Evolutionary conservation across 2,797 vertebrate species (phyloP).

Genomic region (Cynopterus sphinx): DNA sequence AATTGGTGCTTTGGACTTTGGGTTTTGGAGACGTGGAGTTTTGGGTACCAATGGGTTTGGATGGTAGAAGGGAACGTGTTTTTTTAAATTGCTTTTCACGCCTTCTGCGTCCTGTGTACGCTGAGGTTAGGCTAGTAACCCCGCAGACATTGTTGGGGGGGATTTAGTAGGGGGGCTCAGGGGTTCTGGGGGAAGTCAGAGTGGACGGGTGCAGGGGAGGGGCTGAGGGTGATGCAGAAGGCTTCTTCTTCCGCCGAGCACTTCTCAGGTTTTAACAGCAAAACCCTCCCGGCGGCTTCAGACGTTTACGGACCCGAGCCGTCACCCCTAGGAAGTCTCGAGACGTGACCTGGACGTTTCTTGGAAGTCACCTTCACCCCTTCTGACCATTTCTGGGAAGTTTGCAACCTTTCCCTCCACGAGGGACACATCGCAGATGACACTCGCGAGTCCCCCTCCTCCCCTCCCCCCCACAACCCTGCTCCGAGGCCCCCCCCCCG

Average conservation of each 20-base stretch:
- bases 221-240: neutral
- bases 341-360: neutral
- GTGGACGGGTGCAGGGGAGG: neutral
- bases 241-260: neutral
- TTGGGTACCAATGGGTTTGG: neutral
- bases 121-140: neutral
- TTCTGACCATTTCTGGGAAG: neutral
- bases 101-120: neutral
- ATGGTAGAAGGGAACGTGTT: neutral
- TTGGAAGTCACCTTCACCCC: neutral
- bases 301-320: neutral
- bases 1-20: neutral
- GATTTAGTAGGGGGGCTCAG: no score
- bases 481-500: neutral
- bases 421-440: neutral
- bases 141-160: neutral
- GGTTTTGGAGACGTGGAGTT: neutral
- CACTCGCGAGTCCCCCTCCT: fast-evolving
- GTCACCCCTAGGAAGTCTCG: neutral
- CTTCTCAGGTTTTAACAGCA: neutral
- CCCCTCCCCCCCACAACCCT: no score
- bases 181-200: neutral
- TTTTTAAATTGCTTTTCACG: neutral
- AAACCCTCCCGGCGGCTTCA: neutral
- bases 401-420: neutral